Evolutionary conservation across 2,888 invertebrate species (phyloP).

Genomic region (Aleiodes testaceus): DNA sequence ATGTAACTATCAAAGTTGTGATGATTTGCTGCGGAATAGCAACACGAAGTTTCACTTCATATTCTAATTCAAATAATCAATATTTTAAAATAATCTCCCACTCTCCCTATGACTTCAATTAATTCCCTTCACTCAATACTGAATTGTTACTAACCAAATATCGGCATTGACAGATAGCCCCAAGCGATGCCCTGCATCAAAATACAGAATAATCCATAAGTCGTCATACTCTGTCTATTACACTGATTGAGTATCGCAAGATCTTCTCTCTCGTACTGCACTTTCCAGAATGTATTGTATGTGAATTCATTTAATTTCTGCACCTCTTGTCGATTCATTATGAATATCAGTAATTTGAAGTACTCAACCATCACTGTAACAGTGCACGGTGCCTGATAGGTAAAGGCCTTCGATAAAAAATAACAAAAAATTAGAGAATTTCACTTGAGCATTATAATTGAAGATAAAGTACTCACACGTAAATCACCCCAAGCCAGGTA

Average conservation of each 20-base stretch:
- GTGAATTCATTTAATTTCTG: constrained; percentile 53
- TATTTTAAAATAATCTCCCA: neutral
- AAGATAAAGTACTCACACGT: constrained; percentile 44
- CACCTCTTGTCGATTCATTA: constrained; percentile 50
- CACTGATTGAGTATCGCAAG: constrained; percentile 48
- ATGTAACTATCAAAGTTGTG: no score
- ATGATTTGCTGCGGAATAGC: no score
- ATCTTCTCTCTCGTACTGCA: constrained; percentile 47
- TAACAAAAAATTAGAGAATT: neutral
- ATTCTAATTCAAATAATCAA: no score
- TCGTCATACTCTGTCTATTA: constrained; percentile 47
- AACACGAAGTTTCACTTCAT: no score
- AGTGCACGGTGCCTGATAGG: constrained; percentile 50
- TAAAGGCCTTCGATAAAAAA: constrained; percentile 46
- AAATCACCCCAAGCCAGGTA: constrained; percentile 53
- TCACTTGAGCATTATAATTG: neutral
- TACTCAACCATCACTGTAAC: constrained; percentile 49
- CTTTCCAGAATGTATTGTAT: constrained; percentile 53
- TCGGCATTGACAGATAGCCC: constrained; percentile 53
- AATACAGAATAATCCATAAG: constrained; percentile 41
- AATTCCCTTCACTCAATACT: constrained; percentile 1
- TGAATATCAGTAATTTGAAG: constrained; percentile 50
- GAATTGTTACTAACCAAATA: constrained; percentile 52
- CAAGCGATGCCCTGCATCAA: constrained; percentile 49
- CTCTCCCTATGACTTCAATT: neutral